Conservation (phyloP, 2,888 invertebrate genomes). For the Caenorhabditis becei region DNA sequence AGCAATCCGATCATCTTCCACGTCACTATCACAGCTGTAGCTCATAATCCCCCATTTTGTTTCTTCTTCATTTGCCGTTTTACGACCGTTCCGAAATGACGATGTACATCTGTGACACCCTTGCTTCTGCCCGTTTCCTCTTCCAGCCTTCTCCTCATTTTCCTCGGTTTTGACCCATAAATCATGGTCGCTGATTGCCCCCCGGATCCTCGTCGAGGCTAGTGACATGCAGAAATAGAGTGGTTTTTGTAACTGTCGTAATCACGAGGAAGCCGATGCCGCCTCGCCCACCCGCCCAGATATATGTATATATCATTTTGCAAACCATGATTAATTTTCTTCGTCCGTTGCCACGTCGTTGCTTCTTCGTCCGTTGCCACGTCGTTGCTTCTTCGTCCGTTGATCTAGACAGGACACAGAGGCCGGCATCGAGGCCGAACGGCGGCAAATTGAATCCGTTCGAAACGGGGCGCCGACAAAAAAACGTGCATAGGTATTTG, state of each 20-base stretch:
- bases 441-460: slow-evolving; percentile 54
- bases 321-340: slow-evolving; percentile 37
- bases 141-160: background rate
- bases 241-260: slow-evolving; percentile 9
- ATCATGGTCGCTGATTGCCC: slow-evolving; percentile 9
- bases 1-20: background rate
- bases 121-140: background rate
- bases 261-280: slow-evolving; percentile 9
- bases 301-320: slow-evolving; percentile 16
- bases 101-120: background rate
- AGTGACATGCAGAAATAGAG: background rate
- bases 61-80: slow-evolving; percentile 10
- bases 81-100: background rate
- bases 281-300: background rate
- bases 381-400: slow-evolving; percentile 7
- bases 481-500: slow-evolving; percentile 9
- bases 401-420: slow-evolving; percentile 11
- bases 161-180: slow-evolving; percentile 11
- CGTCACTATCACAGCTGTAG: slow-evolving; percentile 1
- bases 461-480: slow-evolving; percentile 2
- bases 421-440: too few relatives aligned
- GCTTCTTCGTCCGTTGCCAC: background rate
- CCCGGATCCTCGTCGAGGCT: background rate
- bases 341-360: background rate
- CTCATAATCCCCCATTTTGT: slow-evolving; percentile 4